Base-by-base conservation (phyloP, 2,113 vertebrate genomes). In the Sinocyclocheilus grahami region DNA sequence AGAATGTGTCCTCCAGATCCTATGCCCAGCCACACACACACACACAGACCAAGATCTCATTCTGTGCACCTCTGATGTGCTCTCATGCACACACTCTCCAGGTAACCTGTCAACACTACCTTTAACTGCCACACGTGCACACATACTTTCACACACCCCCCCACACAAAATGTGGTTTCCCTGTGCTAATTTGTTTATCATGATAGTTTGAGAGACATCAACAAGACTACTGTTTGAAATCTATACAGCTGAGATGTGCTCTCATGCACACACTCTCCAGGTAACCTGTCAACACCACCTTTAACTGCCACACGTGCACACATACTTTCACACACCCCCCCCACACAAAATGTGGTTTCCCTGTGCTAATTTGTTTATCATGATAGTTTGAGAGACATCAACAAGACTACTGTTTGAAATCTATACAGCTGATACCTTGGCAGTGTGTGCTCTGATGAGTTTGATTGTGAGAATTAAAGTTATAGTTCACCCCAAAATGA, bases 201-300 rank as follows among this genome's bases (percentile, higher is more conserved):
- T n/a, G n/a, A n/a, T n/a, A n/a, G n/a, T n/a, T n/a, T n/a, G n/a
- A n/a, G n/a, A n/a, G n/a, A n/a, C n/a, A n/a, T n/a, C n/a, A n/a
- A n/a, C n/a, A n/a, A n/a, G n/a, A n/a, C n/a, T n/a, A n/a, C n/a
- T n/a, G n/a, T n/a, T n/a, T n/a, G n/a, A n/a, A n/a, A n/a, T n/a
- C n/a, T n/a, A n/a, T n/a, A n/a, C n/a, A n/a, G n/a, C n/a, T n/a
- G n/a, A n/a, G n/a, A n/a, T n/a, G n/a, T n/a, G 18, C 30, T 46
- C 22, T 65, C 80, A 82, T 51, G 46, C 39, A 51, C 46, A 69
- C n/a, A 48, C 42, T 46, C 33, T 65, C 77, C 30, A 78, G 53
- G 30, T 78, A 78, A 81, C 78, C 78, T 65, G 22, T 80, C 78
- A 65, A 30, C 39, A 65, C 16, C 62, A 48, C 79, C 60, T 30